A percentile compares a stretch with the other conserved stretches of the same genome.
phyloP scores from a whole-genome alignment of 2,113 vertebrate genomes.

The Sorex fumeus region DNA sequence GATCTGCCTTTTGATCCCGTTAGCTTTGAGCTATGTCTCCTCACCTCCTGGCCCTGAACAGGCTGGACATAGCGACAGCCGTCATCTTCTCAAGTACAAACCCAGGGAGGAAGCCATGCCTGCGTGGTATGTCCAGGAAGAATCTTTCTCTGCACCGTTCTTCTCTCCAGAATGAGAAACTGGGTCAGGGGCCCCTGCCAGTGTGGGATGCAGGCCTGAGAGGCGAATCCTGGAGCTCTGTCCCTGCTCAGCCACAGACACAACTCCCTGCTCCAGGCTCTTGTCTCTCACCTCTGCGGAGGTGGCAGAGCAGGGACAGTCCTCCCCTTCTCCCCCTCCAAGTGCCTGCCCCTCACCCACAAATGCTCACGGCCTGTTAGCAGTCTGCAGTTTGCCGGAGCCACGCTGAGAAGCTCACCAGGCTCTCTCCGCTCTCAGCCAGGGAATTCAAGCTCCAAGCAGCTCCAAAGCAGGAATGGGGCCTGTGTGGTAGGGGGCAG shows the following conservation, averaged over 20 bases:
- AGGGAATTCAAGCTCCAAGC: neutral
- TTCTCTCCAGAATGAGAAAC: constrained; percentile 4
- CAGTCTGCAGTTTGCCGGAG: no score
- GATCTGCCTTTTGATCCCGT: neutral
- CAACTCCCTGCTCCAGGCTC: neutral
- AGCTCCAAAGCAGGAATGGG: neutral
- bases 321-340: neutral
- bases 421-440: neutral
- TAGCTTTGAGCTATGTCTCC: neutral
- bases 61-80: neutral
- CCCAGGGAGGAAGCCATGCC: neutral
- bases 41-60: neutral
- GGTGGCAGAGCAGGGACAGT: neutral
- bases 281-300: neutral
- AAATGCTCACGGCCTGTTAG: no score
- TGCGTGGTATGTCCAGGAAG: neutral
- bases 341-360: neutral
- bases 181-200: neutral
- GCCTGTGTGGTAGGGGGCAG: neutral
- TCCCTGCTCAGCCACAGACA: neutral
- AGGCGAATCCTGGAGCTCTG: neutral
- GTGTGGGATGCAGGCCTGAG: neutral
- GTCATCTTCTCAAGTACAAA: neutral
- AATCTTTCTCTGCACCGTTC: neutral
- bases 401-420: no score